Evolutionary conservation across 1,140 invertebrate species (phyloP).

Genomic region (Pseudomyrmex flavicornis): DNA sequence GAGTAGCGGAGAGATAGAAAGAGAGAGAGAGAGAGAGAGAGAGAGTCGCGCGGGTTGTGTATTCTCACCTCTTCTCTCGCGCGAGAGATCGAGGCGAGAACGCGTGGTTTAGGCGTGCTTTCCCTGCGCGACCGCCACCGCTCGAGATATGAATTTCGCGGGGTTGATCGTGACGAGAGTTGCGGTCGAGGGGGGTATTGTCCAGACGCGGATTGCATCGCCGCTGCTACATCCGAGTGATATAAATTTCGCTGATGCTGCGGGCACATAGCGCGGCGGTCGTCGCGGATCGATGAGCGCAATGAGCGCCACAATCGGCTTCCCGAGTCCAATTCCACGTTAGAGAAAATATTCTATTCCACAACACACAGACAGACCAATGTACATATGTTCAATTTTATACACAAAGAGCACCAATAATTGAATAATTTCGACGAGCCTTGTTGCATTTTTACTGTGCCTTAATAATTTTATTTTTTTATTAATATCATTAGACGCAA

Average conservation of each 20-base stretch:
- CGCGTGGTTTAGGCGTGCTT: neutral
- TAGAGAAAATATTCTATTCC: too few species aligned
- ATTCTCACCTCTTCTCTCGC: constrained; percentile 65
- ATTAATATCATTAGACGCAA: too few species aligned
- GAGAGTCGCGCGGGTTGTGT: constrained; percentile 45
- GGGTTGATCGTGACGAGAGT: neutral
- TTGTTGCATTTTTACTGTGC: too few species aligned
- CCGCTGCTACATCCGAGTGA: neutral
- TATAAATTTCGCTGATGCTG: constrained; percentile 18
- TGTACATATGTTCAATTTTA: too few species aligned
- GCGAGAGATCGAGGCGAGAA: constrained; percentile 25
- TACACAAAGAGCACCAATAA: too few species aligned
- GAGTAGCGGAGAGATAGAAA: neutral
- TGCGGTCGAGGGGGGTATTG: neutral
- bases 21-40: too few species aligned
- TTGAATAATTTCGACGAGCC: too few species aligned
- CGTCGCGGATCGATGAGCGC: neutral
- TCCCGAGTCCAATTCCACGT: too few species aligned
- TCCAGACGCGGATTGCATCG: neutral
- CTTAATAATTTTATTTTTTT: too few species aligned
- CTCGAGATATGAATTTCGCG: constrained; percentile 42
- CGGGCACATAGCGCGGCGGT: neutral
- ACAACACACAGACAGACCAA: too few species aligned
- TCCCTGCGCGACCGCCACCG: neutral
- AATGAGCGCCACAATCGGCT: neutral